Evolutionary conservation across 2,888 invertebrate species (phyloP), one percentile per base, ranked within the genome.

Genomic region (Corythucha ciliata): DNA sequence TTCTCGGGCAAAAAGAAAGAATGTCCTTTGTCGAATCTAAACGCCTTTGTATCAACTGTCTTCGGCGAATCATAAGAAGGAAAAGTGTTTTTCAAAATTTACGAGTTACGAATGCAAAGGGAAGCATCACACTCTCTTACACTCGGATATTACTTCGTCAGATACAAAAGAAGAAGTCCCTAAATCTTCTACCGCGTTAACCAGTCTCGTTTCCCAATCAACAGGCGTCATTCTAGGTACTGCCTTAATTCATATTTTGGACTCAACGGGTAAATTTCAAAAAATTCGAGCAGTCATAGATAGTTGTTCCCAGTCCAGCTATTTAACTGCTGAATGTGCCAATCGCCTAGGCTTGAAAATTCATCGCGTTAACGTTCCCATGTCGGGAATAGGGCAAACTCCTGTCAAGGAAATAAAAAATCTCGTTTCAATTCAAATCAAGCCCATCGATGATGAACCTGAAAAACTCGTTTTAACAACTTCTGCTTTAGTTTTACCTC

Each of bases 141-240:
- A n/a, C n/a, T n/a, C n/a, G n/a, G n/a, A n/a, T n/a, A n/a, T n/a
- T n/a, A n/a, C n/a, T n/a, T n/a, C n/a, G n/a, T n/a, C n/a, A n/a
- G n/a, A n/a, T n/a, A n/a, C n/a, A n/a, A n/a, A n/a, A n/a, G n/a
- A n/a, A n/a, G n/a, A n/a, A n/a, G n/a, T n/a, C n/a, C n/a, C n/a
- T n/a, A n/a, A n/a, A n/a, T n/a, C n/a, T n/a, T n/a, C n/a, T n/a
- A n/a, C n/a, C n/a, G n/a, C n/a, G n/a, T n/a, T n/a, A n/a, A n/a
- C n/a, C n/a, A n/a, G n/a, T n/a, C n/a, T n/a, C n/a, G n/a, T n/a
- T n/a, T n/a, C n/a, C n/a, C n/a, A n/a, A n/a, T n/a, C n/a, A n/a
- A n/a, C n/a, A n/a, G n/a, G n/a, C 10, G 40, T 48, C 4, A n/a
- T 50, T 2, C 18, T 53, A 25, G 53, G 49, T 10, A 50, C 53